phyloP scores from a whole-genome alignment of 2,113 vertebrate genomes.

The Pluvialis apricaria region DNA sequence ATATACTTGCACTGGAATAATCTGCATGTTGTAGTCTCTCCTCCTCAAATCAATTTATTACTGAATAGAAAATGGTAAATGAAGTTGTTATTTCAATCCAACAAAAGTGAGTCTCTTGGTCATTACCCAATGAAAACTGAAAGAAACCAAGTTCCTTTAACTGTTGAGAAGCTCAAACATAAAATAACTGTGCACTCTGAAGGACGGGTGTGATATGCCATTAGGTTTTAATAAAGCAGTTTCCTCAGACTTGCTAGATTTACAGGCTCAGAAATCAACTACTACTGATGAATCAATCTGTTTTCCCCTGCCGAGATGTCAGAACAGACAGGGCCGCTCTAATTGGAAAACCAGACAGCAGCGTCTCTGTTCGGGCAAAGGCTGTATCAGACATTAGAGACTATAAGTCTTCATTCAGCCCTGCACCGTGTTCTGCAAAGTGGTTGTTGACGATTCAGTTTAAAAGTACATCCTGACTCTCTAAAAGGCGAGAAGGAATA shows the following conservation, averaged over 20 bases:
- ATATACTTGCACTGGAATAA: slow-evolving; percentile 3
- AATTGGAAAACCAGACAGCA: slow-evolving; percentile 19
- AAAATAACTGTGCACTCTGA: neutral
- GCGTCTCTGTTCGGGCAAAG: neutral
- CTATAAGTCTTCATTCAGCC: neutral
- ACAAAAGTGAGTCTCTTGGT: neutral
- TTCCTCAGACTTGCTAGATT: slow-evolving; percentile 2
- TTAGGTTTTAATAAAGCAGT: slow-evolving; percentile 23
- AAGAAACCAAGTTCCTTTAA: neutral
- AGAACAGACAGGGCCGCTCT: neutral
- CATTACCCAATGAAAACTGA: neutral
- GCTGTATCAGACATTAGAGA: neutral
- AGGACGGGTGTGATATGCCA: neutral
- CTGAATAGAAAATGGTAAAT: neutral
- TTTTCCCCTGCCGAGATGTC: neutral
- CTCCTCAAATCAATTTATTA: slow-evolving; percentile 42
- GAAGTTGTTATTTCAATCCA: neutral
- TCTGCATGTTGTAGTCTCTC: slow-evolving; percentile 1
- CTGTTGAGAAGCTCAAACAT: neutral
- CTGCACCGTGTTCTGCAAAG: neutral
- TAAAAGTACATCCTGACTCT: neutral
- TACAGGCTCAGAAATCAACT: slow-evolving; percentile 19
- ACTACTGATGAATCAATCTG: slow-evolving; percentile 1
- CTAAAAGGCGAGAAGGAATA: neutral
- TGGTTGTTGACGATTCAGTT: neutral